These are phyloP conservation scores for Oscarella lobularis DNA, from an alignment of 37 sponge, comb jelly and placozoan species.

Conservation along the genomic window DNA sequence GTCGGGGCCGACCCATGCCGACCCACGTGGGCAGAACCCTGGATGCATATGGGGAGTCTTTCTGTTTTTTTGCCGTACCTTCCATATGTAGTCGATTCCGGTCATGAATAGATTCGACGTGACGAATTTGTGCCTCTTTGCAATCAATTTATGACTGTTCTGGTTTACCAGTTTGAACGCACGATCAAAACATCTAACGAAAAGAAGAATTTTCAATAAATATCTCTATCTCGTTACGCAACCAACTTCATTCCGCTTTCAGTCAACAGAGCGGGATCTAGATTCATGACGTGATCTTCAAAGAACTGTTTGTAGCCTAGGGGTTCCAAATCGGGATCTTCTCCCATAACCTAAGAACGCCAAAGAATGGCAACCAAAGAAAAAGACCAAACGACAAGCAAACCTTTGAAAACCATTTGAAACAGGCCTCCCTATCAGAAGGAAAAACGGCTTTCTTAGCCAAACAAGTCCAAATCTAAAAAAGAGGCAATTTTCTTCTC, in stretches of 20 bases:
- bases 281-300: slow-evolving; percentile 57
- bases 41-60: too few species aligned
- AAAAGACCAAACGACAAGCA: too few species aligned
- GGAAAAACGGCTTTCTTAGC: slow-evolving; percentile 58
- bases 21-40: too few species aligned
- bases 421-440: slow-evolving; percentile 65
- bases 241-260: slow-evolving; percentile 69
- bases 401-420: slow-evolving; percentile 90
- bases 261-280: slow-evolving; percentile 55
- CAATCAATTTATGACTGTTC: slow-evolving; percentile 32
- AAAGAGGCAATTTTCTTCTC: too few species aligned
- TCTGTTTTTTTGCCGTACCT: too few species aligned
- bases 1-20: too few species aligned
- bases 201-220: too few species aligned
- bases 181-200: slow-evolving; percentile 68
- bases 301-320: slow-evolving; percentile 59
- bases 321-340: slow-evolving; percentile 80
- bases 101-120: slow-evolving; percentile 66
- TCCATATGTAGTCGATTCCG: slow-evolving; percentile 84
- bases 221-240: too few species aligned
- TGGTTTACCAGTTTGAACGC: slow-evolving; percentile 81
- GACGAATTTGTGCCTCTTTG: slow-evolving; percentile 38
- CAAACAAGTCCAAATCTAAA: slow-evolving; percentile 69
- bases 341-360: slow-evolving; percentile 70
- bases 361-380: too few species aligned